A percentile compares a stretch with the other conserved stretches of the same genome.
These are phyloP conservation scores for Galeopsomyia nigrocyanea DNA, from an alignment of 2,888 invertebrate genomes.

Conservation along the genomic window DNA sequence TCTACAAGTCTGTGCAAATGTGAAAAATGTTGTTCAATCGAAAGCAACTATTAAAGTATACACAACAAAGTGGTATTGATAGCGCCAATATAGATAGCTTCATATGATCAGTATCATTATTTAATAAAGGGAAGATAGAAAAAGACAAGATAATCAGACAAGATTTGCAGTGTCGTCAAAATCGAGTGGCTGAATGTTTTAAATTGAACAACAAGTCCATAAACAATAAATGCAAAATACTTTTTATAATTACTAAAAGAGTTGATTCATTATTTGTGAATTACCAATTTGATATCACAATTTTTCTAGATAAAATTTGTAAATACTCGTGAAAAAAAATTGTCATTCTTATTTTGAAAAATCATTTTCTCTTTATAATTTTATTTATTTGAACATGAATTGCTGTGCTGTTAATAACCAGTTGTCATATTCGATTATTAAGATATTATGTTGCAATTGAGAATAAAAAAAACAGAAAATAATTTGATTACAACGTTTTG, in stretches of 20 bases:
- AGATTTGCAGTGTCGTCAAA: background rate
- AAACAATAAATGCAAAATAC: background rate
- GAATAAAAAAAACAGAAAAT: too few relatives aligned
- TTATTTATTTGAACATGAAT: too few relatives aligned
- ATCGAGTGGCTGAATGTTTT: background rate
- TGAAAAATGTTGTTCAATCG: constrained; percentile 34
- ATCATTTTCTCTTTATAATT: too few relatives aligned
- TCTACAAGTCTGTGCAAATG: constrained; percentile 31
- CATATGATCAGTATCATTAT: background rate
- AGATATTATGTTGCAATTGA: too few relatives aligned
- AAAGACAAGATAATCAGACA: background rate
- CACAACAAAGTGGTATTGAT: background rate
- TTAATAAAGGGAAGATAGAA: background rate
- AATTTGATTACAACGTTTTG: too few relatives aligned
- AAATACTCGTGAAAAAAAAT: background rate
- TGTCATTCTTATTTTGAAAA: too few relatives aligned
- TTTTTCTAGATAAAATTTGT: constrained; percentile 1
- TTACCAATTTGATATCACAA: background rate
- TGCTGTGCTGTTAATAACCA: too few relatives aligned
- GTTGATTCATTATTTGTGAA: background rate
- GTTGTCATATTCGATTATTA: too few relatives aligned
- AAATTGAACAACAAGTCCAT: background rate
- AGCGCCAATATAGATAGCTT: background rate
- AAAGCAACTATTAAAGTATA: background rate
- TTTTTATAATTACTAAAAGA: background rate